Base-by-base conservation (phyloP, 2,888 invertebrate genomes). In the Erebia aethiops region DNA sequence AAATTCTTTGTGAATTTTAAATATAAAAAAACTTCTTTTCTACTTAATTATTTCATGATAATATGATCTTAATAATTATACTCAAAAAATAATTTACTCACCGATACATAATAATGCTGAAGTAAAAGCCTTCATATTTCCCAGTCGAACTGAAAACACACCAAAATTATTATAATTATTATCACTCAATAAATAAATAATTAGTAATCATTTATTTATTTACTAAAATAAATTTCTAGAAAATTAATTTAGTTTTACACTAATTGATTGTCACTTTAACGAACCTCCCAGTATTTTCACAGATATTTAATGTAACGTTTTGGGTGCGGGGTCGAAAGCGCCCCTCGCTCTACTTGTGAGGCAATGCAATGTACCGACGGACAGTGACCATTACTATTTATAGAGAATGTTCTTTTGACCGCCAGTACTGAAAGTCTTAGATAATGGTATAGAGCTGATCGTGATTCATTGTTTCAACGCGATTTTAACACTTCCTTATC, bases 281-380 rank as follows among this genome's bases (percentile, higher is more conserved):
- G 80, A 83, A 87, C 92, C 92, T 92, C 86, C 87, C 89, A 90
- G 79, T 83, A 90, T 84, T 89, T 91, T 92, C 89, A 89, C 92
- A 57, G 43, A 69, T 49, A 51, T 69, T 67, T 60, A 65, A 74
- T 79, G 83, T 83, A 46, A 61, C 78, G 63, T 70, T 61, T 80
- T 77, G 71, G 73, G 77, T 78, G 84, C 72, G 82, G 90, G 87
- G 86, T 82, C 80, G 72, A 69, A 70, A 74, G 77, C 81, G 82
- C 90, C 92, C 91, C 87, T 84, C 76, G 80, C 78, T 84, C 82
- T 78, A 82, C 84, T 83, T 75, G 84, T 91, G 89, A 82, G 82
- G 90, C 87, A 92, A 92, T 92, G 90, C 87, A 92, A 92, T 92
- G 92, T 87, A 80, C 84, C 35, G 77, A 78, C 75, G 56, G 79